phyloP scores from a whole-genome alignment of 37 sponge, comb jelly and placozoan genomes.

The Ianthella basta region DNA sequence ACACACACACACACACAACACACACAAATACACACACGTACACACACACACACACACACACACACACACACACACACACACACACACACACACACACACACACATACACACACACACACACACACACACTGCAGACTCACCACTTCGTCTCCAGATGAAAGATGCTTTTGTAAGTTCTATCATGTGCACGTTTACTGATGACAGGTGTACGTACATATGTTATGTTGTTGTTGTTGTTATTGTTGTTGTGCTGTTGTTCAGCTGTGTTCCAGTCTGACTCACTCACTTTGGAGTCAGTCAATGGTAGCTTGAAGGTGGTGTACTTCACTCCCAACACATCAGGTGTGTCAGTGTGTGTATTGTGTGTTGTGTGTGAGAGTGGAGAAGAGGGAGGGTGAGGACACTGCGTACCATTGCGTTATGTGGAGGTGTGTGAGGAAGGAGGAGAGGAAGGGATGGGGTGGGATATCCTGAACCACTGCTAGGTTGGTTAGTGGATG shows the following conservation, averaged over 20 bases:
- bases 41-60: slow-evolving; percentile 33
- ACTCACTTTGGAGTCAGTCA: background rate
- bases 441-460: too few species aligned
- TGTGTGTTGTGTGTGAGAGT: background rate
- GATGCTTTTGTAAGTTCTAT: background rate
- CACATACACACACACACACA: background rate
- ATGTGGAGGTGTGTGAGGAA: background rate
- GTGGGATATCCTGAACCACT: too few species aligned
- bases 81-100: background rate
- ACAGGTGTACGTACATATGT: background rate
- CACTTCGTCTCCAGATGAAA: background rate
- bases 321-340: background rate
- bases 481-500: background rate
- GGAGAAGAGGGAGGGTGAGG: background rate
- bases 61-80: background rate
- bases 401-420: background rate
- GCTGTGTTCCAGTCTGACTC: background rate
- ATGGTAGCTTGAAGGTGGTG: background rate
- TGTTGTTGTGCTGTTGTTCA: background rate
- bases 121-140: background rate
- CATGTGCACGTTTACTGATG: background rate
- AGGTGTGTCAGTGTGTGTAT: background rate
- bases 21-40: slow-evolving; percentile 29
- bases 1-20: slow-evolving; percentile 41
- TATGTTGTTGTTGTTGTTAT: background rate